Base-by-base conservation (phyloP, 1,140 invertebrate species). In the Pristionchus pacificus region DNA sequence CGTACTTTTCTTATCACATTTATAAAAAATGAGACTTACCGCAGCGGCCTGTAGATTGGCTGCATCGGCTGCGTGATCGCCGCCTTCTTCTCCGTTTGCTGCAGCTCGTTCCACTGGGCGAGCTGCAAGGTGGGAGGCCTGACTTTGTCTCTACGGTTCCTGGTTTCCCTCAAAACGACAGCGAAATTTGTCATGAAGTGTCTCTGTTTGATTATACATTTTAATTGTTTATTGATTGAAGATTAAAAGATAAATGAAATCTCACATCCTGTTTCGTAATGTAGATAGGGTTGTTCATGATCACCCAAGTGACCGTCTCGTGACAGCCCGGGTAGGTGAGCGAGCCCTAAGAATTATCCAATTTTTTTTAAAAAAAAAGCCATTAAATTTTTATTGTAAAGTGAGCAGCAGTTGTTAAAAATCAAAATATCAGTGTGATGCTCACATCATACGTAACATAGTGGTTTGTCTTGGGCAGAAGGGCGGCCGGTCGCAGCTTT, bases 201-300 rank as follows among this genome's bases (percentile, higher is more conserved):
- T 61, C 28, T 27, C n/a, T n/a, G n/a, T n/a, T n/a, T n/a, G n/a
- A n/a, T n/a, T n/a, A 71, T 74, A 19, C 28, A n/a, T n/a, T n/a
- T n/a, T n/a, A n/a, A n/a, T n/a, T n/a, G n/a, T n/a, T n/a, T n/a
- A n/a, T 49, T 49, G 19, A 49, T 49, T 49, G 38, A 10, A 6
- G 38, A 49, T 49, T 19, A 49, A 49, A 19, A 49, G 6, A 49
- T 10, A 10, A 19, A 49, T 19, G 38, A 49, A 49, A 10, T 49
- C 78, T 70, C 70, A 83, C 82, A 71, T 83, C 82, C 65, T 83
- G 79, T 30, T 61, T 57, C 31, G 80, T 83, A 28, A 76, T 78
- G 85, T 96, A 97, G 84, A 97, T 93, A 59, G 94, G 93, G 85
- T 93, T 95, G 86, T 97, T 97, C 79, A 95, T 88, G 75, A 97